These are phyloP conservation scores for Pseudorectes ferrugineus DNA, from an alignment of 2,113 vertebrate species.

Conservation along the genomic window DNA sequence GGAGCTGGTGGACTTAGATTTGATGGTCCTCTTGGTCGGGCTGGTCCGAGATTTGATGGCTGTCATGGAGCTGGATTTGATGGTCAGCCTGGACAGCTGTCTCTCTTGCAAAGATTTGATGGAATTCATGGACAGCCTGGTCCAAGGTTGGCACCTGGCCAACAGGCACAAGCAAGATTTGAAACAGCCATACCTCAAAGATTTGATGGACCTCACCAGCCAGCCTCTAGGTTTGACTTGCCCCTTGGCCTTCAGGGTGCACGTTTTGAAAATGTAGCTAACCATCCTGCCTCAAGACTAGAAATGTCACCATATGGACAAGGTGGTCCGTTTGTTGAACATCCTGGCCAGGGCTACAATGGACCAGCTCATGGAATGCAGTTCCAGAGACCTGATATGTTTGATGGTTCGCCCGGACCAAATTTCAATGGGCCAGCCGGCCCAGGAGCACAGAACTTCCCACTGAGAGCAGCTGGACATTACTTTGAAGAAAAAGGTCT, in stretches of 20 bases:
- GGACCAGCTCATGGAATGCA: conserved; percentile 74
- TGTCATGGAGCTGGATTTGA: conserved; percentile 77
- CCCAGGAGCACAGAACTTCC: conserved; percentile 75
- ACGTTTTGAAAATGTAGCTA: conserved; percentile 74
- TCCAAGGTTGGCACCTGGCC: conserved; percentile 72
- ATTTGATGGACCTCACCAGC: conserved; percentile 80
- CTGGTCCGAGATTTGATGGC: conserved; percentile 77
- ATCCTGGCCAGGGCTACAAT: conserved; percentile 77
- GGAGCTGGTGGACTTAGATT: conserved; percentile 78
- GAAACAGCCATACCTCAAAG: conserved; percentile 77
- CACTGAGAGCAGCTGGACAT: conserved; percentile 72
- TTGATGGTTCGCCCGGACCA: conserved; percentile 76
- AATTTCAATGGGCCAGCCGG: conserved; percentile 81
- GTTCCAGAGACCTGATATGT: conserved; percentile 79
- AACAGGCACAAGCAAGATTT: conserved; percentile 77
- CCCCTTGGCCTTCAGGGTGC: conserved; percentile 74
- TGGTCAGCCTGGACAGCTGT: conserved; percentile 74
- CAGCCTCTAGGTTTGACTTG: conserved; percentile 74
- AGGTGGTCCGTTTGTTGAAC: conserved; percentile 77
- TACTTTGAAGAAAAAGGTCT: conserved; percentile 83
- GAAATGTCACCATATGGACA: conserved; percentile 75
- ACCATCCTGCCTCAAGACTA: conserved; percentile 75
- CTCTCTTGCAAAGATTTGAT: conserved; percentile 80
- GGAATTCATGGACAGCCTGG: conserved; percentile 79
- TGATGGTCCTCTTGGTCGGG: conserved; percentile 78